phyloP scores from a whole-genome alignment of 92 coral and sea anemone species.

The Parazoanthus swiftii region DNA sequence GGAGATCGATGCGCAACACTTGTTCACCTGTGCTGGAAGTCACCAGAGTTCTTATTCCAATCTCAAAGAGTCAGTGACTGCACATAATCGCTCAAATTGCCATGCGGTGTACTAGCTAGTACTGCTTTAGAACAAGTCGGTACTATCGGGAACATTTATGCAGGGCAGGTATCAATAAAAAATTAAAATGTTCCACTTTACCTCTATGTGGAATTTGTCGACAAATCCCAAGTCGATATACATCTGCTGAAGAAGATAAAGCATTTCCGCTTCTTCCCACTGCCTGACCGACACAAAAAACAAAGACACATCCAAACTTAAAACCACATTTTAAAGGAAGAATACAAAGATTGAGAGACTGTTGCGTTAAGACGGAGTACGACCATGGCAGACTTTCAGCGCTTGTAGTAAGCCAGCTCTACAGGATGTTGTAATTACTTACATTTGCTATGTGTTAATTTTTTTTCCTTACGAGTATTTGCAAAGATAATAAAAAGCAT shows the following conservation, averaged over 20 bases:
- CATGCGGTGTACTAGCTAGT: not conserved
- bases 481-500: too few species aligned
- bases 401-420: too few species aligned
- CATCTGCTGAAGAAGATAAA: slow-evolving; percentile 84
- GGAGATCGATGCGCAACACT: not conserved
- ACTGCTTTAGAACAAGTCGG: not conserved
- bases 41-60: not conserved
- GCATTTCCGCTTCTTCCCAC: slow-evolving; percentile 91
- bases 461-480: too few species aligned
- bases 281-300: slow-evolving; percentile 57
- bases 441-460: too few species aligned
- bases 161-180: not conserved
- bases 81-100: not conserved
- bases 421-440: too few species aligned
- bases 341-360: too few species aligned
- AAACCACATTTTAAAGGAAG: not conserved
- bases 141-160: not conserved
- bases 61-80: not conserved
- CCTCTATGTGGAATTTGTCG: slow-evolving; percentile 80
- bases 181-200: not conserved
- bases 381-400: too few species aligned
- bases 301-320: not conserved
- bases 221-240: slow-evolving; percentile 72
- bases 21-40: not conserved
- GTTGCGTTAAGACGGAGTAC: too few species aligned